Evolutionary conservation across 2,113 vertebrate genomes (phyloP).

Genomic region (Gasterosteus nipponicus): DNA sequence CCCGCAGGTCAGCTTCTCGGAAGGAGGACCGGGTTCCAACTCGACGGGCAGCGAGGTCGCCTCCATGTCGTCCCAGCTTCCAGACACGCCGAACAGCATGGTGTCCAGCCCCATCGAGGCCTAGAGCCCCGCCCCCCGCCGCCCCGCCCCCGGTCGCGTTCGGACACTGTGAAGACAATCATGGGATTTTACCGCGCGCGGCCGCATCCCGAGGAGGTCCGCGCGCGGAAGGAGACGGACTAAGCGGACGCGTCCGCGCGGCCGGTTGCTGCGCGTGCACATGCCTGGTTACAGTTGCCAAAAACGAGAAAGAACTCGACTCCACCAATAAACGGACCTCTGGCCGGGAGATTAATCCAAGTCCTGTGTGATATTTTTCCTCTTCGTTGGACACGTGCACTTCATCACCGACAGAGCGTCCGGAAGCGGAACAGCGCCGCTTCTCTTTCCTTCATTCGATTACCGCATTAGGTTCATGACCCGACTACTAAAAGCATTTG

Average conservation of each 20-base stretch:
- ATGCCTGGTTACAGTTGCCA: constrained; percentile 85
- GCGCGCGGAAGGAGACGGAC: constrained; percentile 11
- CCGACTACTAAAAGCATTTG: constrained; percentile 90
- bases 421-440: constrained; percentile 77
- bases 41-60: constrained; percentile 98
- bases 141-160: constrained; percentile 85
- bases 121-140: constrained; percentile 65
- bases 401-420: constrained; percentile 64
- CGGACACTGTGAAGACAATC: constrained; percentile 99
- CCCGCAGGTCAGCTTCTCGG: constrained; percentile 94
- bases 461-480: constrained; percentile 79
- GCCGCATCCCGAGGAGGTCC: constrained; percentile 50
- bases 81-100: constrained; percentile 99
- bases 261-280: constrained; percentile 86
- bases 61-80: constrained; percentile 98
- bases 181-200: constrained; percentile 86
- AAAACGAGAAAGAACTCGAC: constrained; percentile 73
- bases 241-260: constrained; percentile 27
- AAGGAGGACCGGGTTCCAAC: constrained; percentile 97
- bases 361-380: constrained; percentile 77
- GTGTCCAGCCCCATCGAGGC: constrained; percentile 98
- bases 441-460: constrained; percentile 60
- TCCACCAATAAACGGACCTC: constrained; percentile 55
- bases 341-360: constrained; percentile 74
- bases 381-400: constrained; percentile 70